Percentiles rank a stretch among this genome's conserved stretches.
These are phyloP conservation scores for Zygothrica quintamaculata DNA, from an alignment of 2,888 invertebrate species.

Conservation along the genomic window DNA sequence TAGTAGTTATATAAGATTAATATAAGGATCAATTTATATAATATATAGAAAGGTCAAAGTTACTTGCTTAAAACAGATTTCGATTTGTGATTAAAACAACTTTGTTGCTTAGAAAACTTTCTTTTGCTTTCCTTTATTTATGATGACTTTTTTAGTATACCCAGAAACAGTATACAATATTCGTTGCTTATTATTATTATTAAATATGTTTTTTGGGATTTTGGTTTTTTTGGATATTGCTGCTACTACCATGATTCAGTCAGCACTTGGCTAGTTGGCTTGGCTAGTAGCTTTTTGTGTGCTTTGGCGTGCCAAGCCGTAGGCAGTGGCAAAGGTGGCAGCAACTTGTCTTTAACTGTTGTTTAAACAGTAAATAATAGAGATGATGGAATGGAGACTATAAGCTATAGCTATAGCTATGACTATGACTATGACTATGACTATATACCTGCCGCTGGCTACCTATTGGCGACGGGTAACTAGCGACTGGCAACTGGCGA, in stretches of 20 bases:
- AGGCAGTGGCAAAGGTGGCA: conserved; percentile 43
- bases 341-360: conserved; percentile 73
- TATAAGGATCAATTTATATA: too few relatives aligned
- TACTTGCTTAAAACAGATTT: too few relatives aligned
- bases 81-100: too few relatives aligned
- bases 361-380: conserved; percentile 69
- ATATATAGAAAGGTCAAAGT: too few relatives aligned
- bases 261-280: conserved; percentile 33
- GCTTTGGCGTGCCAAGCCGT: conserved; percentile 50
- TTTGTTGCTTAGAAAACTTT: too few relatives aligned
- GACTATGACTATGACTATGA: neutral
- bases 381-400: conserved; percentile 53
- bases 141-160: too few relatives aligned
- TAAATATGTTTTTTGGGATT: conserved; percentile 14
- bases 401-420: neutral
- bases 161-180: conserved; percentile 19
- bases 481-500: conserved; percentile 7
- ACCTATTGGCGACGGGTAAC: conserved; percentile 17
- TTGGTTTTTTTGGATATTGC: conserved; percentile 49
- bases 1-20: too few relatives aligned
- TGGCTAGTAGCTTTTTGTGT: conserved; percentile 45
- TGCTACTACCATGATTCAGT: conserved; percentile 47
- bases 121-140: too few relatives aligned
- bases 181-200: conserved; percentile 22
- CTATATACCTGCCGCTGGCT: conserved; percentile 52